Evolutionary conservation across 2,888 invertebrate genomes (phyloP), one percentile per base, ranked within the genome.

Genomic region (Machimus atricapillus): DNA sequence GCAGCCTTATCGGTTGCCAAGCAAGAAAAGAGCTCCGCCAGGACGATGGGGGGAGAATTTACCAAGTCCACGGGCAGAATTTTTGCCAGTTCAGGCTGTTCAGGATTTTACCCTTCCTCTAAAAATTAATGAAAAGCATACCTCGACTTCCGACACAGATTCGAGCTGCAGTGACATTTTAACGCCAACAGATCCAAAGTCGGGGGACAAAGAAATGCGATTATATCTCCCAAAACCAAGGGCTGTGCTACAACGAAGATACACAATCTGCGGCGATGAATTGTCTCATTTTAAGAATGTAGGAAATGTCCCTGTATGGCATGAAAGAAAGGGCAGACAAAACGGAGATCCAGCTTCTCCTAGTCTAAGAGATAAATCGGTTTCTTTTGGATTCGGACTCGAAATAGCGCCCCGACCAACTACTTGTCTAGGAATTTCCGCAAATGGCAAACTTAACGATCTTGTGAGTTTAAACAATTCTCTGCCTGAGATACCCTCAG

Each of bases 221-320:
- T 93, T 97, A 90, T 96, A 96, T 91, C 95, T 96, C 82, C 94
- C 96, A 2, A 96, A 96, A 92, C 97, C 97, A 9, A 94, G 96
- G 87, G 94, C 95, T 27, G 94, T 96, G 89, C 94, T 96, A 56
- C 96, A 97, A 91, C 94, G 98, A 14, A 94, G 98, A 23, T 97
- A 98, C 90, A 97, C 98, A 1, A 97, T 98, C 89, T 96, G 97
- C 90, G 97, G 98, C 19, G 96, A 96, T 90, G 95, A 96, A 93
- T 95, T 96, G 90, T 90, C 91, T 85, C 90, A 91, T 77, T 90
- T 91, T 88, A 91, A 91, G 52, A 90, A 91, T 89, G 87, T 90
- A 73, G 89, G 90, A 34, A 91, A 91, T 87, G 92, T 92, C 85
- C 93, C 95, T 93, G 95, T 96, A 90, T 97, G 96, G 96, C 95